Conservation (phyloP, 1,140 invertebrate genomes). For the Doryteuthis pealeii region DNA sequence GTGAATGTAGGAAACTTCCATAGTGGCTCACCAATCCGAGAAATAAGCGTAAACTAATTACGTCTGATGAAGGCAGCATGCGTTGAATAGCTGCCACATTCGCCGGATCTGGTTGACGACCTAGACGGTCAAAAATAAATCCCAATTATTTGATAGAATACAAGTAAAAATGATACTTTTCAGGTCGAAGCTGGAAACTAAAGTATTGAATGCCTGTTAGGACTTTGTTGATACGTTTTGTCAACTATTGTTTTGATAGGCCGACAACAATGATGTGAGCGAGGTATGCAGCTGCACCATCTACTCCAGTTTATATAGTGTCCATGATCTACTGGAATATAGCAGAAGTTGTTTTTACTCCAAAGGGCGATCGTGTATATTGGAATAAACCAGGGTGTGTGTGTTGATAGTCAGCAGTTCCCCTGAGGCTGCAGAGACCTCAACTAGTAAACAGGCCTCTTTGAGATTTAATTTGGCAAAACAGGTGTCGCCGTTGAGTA, state of each 20-base stretch:
- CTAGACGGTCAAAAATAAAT: not conserved
- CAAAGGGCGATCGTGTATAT: conserved; percentile 61
- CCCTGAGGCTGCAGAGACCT: too few species aligned
- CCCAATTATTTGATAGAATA: not conserved
- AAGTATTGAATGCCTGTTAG: not conserved
- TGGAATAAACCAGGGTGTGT: conserved; percentile 60
- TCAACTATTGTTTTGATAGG: not conserved
- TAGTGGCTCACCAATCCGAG: not conserved
- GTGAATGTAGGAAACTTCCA: not conserved
- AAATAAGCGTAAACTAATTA: not conserved
- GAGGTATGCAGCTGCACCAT: conserved; percentile 21
- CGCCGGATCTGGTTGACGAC: not conserved
- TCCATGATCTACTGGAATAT: conserved; percentile 64
- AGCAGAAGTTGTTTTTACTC: conserved; percentile 60
- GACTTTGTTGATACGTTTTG: not conserved
- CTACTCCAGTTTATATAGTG: conserved; percentile 40
- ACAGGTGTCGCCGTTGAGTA: not conserved
- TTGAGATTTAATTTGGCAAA: conserved; percentile 47
- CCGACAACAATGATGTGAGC: conserved; percentile 31
- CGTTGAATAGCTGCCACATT: not conserved
- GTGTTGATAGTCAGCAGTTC: conserved; percentile 51
- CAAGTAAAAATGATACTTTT: not conserved
- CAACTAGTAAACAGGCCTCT: conserved; percentile 48
- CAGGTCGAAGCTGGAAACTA: not conserved
- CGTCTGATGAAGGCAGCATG: not conserved